Evolutionary conservation across 1,140 invertebrate genomes (phyloP).

Genomic region (Vollenhovia emeryi): DNA sequence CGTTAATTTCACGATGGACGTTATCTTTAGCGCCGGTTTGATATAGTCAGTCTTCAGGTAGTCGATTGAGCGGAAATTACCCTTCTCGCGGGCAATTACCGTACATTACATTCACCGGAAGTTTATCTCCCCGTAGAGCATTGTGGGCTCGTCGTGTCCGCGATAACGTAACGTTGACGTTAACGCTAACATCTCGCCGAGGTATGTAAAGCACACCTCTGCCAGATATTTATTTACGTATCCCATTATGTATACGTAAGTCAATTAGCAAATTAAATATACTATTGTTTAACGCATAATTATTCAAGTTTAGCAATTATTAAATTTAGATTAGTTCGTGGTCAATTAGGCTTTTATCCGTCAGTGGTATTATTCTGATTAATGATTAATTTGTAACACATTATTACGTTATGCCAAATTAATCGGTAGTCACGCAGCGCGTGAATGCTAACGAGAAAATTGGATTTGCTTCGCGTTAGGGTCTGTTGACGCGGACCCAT

Average conservation of each 20-base stretch:
- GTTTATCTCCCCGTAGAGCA: slow-evolving; percentile 33
- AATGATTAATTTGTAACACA: slow-evolving; percentile 4
- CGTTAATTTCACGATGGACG: background rate
- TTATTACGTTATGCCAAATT: background rate
- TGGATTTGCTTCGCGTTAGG: background rate
- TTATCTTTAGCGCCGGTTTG: slow-evolving; percentile 31
- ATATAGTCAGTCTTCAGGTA: slow-evolving; percentile 11
- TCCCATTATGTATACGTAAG: background rate
- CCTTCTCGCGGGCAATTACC: slow-evolving; percentile 58
- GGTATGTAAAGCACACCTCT: background rate
- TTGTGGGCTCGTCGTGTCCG: background rate
- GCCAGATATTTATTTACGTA: slow-evolving; percentile 4
- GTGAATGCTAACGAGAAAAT: background rate
- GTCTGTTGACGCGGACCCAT: background rate
- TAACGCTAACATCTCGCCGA: slow-evolving; percentile 26
- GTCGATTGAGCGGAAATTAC: slow-evolving; percentile 56
- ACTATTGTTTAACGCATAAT: background rate
- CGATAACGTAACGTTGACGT: slow-evolving; percentile 36
- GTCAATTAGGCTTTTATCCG: background rate
- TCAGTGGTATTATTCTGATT: slow-evolving; percentile 7
- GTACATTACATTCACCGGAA: slow-evolving; percentile 56
- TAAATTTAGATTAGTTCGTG: background rate
- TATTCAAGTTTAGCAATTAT: slow-evolving; percentile 24
- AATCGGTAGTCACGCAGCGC: background rate
- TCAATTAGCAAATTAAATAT: slow-evolving; percentile 10